Percentiles rank a stretch among this genome's conserved stretches.
Evolutionary conservation across 1,140 invertebrate genomes (phyloP).

Genomic region (Drosophila azteca): DNA sequence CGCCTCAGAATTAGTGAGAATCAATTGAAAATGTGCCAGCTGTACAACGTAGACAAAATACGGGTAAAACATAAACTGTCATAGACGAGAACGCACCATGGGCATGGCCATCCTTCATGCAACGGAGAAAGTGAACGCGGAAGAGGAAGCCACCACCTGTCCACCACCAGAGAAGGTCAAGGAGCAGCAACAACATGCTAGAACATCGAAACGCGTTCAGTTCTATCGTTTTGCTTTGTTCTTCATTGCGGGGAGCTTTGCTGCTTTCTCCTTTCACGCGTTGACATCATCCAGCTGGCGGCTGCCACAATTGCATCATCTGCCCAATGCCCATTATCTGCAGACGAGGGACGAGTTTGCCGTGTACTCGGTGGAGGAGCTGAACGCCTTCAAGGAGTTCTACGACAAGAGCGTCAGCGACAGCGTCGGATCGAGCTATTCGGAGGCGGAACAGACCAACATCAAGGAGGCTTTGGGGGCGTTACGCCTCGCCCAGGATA

Average conservation of each 20-base stretch:
- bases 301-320: conserved; percentile 57
- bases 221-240: conserved; percentile 50
- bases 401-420: conserved; percentile 69
- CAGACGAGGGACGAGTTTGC: conserved; percentile 79
- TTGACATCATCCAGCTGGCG: conserved; percentile 33
- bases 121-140: neutral
- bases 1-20: conserved; percentile 10
- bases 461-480: conserved; percentile 91
- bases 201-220: conserved; percentile 4
- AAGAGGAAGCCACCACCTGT: neutral
- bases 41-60: conserved; percentile 21
- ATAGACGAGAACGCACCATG: neutral
- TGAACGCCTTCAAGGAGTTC: conserved; percentile 69
- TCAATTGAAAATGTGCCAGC: conserved; percentile 36
- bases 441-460: conserved; percentile 64
- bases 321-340: conserved; percentile 67
- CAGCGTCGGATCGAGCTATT: conserved; percentile 49
- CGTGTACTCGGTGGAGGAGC: conserved; percentile 66
- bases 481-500: conserved; percentile 92
- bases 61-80: conserved; percentile 39
- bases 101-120: conserved; percentile 13
- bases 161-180: neutral
- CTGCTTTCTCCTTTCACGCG: conserved; percentile 52
- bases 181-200: neutral
- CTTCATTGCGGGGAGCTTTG: conserved; percentile 61